Evolutionary conservation across 2,113 vertebrate genomes (phyloP).

Genomic region (Cyanocitta stelleri): DNA sequence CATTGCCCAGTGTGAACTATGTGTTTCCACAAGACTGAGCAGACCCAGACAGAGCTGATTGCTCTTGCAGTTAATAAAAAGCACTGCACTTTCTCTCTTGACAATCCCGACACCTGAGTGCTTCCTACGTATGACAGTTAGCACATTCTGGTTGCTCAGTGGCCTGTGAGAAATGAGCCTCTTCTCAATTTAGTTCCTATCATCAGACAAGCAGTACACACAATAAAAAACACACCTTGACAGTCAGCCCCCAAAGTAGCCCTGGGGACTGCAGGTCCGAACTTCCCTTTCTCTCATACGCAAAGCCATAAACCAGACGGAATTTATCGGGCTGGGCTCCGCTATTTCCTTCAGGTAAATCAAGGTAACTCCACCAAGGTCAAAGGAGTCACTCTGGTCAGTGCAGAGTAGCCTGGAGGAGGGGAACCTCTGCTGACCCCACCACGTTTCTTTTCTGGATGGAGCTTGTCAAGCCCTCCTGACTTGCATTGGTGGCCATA

Average conservation of each 20-base stretch:
- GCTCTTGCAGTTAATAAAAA: constrained; percentile 68
- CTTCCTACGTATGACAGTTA: constrained; percentile 61
- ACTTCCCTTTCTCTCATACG: neutral
- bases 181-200: constrained; percentile 67
- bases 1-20: constrained; percentile 59
- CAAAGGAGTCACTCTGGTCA: neutral
- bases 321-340: neutral
- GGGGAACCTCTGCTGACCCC: neutral
- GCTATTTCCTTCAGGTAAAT: neutral
- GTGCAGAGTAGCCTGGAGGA: neutral
- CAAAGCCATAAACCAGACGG: neutral
- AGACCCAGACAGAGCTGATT: constrained; percentile 64
- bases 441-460: neutral
- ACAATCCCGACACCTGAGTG: constrained; percentile 65
- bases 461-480: neutral
- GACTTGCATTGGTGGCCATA: neutral
- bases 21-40: constrained; percentile 65
- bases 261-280: neutral
- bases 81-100: constrained; percentile 52
- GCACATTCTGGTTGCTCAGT: constrained; percentile 63
- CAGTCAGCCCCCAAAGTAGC: constrained; percentile 35
- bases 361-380: neutral
- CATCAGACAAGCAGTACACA: constrained; percentile 53
- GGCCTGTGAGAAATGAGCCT: constrained; percentile 60
- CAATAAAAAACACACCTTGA: constrained; percentile 58